Base-by-base conservation (phyloP, 2,888 invertebrate genomes). In the Reticulitermes lucifugus region DNA sequence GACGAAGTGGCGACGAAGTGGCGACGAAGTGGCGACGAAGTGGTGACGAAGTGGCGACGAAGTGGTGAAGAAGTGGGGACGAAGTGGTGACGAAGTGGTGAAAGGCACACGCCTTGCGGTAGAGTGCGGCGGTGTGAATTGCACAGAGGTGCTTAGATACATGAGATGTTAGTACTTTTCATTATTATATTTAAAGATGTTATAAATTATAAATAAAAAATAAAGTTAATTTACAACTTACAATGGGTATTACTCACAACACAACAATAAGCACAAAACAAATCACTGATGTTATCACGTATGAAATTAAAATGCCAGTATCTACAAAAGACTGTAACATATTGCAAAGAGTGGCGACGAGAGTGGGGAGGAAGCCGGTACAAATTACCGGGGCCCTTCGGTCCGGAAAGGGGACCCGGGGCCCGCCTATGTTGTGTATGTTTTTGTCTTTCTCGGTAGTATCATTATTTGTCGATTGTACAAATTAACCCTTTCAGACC, bases 171-270 rank as follows among this genome's bases (percentile, higher is more conserved):
- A 75, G 41, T 75, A 41, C 75, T 75, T 41, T 81, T 81, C 60
- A 22, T 46, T 6, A 12, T 65, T 81, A 70, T 81, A 80, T 79
- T 79, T 79, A 21, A 51, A 79, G 51, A 51, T 18, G 80, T 60
- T 41, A 41, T 29, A 81, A 81, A 65, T 70, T 65, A 43, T 14
- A 81, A 25, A 65, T 81, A 81, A 60, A 81, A 81, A 81, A 81
- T 81, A 65, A 81, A 80, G 80, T 80, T 35, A 59, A 25, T 80
- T 18, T 80, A 79, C 55, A 79, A 70, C 65, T 41, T 81, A 81
- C 81, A 81, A 70, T n/a, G 65, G 70, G 14, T 65, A 43, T 81
- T 55, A 14, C 10, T 41, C 14, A 81, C 60, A 60, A 65, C 81
- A 65, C 43, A 65, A 65, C 43, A 65, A 12, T n/a, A 22, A 70